Evolutionary conservation across 2,888 invertebrate species (phyloP).

Genomic region (Temnothorax ravouxi): DNA sequence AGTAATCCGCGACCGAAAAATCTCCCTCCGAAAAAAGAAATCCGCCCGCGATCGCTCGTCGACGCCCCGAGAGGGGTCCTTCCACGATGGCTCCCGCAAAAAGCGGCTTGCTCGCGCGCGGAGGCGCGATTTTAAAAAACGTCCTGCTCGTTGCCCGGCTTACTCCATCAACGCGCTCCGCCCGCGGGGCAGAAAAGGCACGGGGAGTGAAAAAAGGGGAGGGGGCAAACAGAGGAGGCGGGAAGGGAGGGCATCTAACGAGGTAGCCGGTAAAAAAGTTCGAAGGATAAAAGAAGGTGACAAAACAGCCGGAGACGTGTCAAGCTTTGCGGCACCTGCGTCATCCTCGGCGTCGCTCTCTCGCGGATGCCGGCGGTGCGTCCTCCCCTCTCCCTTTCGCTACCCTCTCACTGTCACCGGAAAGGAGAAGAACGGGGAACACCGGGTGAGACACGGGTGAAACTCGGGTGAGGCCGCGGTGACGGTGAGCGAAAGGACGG

Average conservation of each 20-base stretch:
- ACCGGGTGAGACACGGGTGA: slow-evolving; percentile 60
- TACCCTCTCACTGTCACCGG: slow-evolving; percentile 9
- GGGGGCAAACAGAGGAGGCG: neutral
- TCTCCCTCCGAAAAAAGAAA: slow-evolving; percentile 44
- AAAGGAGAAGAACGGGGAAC: slow-evolving; percentile 48
- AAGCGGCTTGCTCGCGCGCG: slow-evolving; percentile 25
- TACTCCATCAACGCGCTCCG: slow-evolving; percentile 74
- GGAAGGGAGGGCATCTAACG: slow-evolving; percentile 70
- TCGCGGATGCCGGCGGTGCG: slow-evolving; percentile 40
- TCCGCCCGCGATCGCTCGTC: slow-evolving; percentile 44
- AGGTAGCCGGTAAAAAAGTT: slow-evolving; percentile 75
- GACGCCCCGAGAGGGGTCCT: neutral
- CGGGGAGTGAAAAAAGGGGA: neutral
- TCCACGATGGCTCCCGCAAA: slow-evolving; percentile 27
- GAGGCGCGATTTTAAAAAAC: slow-evolving; percentile 71
- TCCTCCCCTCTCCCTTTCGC: slow-evolving; percentile 6
- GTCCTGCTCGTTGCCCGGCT: slow-evolving; percentile 68
- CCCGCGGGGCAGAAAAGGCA: neutral
- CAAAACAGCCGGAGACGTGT: slow-evolving; percentile 80
- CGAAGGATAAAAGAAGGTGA: slow-evolving; percentile 75
- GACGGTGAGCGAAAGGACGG: slow-evolving; percentile 65
- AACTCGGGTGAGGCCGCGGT: slow-evolving; percentile 55
- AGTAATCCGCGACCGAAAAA: slow-evolving; percentile 53
- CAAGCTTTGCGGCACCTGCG: slow-evolving; percentile 82
- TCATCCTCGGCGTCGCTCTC: slow-evolving; percentile 67